phyloP scores from a whole-genome alignment of 2,888 invertebrate genomes.

The Platerodrilus igneus region DNA sequence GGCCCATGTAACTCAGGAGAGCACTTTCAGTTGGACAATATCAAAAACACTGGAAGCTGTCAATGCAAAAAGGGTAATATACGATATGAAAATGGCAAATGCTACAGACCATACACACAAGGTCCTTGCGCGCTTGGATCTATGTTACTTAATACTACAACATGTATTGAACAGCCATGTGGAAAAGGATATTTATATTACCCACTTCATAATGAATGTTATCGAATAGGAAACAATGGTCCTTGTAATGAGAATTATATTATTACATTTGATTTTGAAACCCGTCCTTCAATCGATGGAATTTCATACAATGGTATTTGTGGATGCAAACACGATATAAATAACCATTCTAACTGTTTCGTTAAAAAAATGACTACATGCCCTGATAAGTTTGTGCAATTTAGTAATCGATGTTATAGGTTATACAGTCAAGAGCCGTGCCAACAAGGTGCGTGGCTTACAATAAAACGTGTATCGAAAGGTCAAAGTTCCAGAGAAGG shows the following conservation, averaged over 20 bases:
- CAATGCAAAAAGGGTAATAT: constrained; percentile 66
- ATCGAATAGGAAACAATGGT: constrained; percentile 71
- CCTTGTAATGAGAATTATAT: constrained; percentile 70
- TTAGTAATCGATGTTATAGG: constrained; percentile 68
- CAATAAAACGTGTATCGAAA: constrained; percentile 51
- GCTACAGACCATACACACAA: constrained; percentile 73
- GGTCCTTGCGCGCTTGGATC: constrained; percentile 69
- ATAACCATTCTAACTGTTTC: constrained; percentile 32
- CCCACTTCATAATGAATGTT: constrained; percentile 68
- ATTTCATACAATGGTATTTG: constrained; percentile 80
- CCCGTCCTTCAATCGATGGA: constrained; percentile 72
- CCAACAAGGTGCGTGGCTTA: constrained; percentile 64
- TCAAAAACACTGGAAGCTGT: constrained; percentile 55
- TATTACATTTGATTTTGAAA: constrained; percentile 76
- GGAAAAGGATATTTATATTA: constrained; percentile 71
- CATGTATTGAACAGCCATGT: constrained; percentile 69
- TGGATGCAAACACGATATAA: constrained; percentile 52
- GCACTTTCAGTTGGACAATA: constrained; percentile 56
- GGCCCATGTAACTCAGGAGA: constrained; percentile 76
- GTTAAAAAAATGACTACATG: constrained; percentile 29
- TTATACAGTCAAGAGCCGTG: constrained; percentile 77
- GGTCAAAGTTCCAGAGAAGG: constrained; percentile 33
- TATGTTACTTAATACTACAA: constrained; percentile 65
- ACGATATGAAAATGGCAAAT: constrained; percentile 59
- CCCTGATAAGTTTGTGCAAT: constrained; percentile 56